Evolutionary conservation across 2,888 invertebrate species (phyloP), one percentile per base, ranked within the genome.

Genomic region (Coleophora flavipennella): DNA sequence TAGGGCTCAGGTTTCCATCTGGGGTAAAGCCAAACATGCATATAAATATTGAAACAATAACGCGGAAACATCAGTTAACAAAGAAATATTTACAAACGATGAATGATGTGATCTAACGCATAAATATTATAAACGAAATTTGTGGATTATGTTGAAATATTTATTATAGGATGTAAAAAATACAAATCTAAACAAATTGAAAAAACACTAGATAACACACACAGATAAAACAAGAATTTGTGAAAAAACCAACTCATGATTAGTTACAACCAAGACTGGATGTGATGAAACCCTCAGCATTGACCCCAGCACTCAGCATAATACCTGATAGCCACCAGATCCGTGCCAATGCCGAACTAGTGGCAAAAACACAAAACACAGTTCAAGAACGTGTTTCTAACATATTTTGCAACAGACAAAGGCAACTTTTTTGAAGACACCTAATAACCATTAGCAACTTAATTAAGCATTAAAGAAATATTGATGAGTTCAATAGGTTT

Each of bases 321-420:
- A 61, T 55, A 43, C 52, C 53, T 55, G 48, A 48, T 48, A 53
- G 54, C 55, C 53, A 51, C 20, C 55, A 59, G 60, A 68, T 60
- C 46, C 50, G 56, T 68, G 71, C 67, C 72, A 72, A 63, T 71
- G 70, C 56, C 69, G 54, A 34, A 42, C 31, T 35, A 41, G 37
- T 31, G 39, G 41, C 44, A 53, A 52, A 56, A 34, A 35, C 14
- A 11, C 2, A 27, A 35, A 29, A 33, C 31, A 31, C 35, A 28
- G 36, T 36, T 40, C 40, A 40, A 40, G 33, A 36, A 36, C 36
- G 29, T 8, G 26, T 31, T 20, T 33, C 13, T n/a, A 29, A 20
- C 20, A 20, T 20, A 26, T 38, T 38, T 38, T 38, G 33, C 10
- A 38, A 33, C 8, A 11, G 29, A n/a, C 20, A 9, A 9, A 35